Conservation (phyloP, 2,888 invertebrate genomes). For the Nymphalis urticae region DNA sequence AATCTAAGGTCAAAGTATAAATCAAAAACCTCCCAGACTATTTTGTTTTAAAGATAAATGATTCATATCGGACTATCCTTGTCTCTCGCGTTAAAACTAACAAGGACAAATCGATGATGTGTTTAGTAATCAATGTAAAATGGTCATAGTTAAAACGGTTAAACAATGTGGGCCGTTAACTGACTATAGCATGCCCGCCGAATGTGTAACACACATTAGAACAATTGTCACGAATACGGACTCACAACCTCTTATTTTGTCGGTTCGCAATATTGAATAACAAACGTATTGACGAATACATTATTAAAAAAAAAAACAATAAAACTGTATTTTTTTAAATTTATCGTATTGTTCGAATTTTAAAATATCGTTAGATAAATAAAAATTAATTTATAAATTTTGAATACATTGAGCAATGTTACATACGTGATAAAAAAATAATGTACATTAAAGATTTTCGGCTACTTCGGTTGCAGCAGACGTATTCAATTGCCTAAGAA, state of each 20-base stretch:
- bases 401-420: no score
- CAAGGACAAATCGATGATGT: not conserved
- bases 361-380: no score
- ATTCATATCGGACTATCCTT: not conserved
- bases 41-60: not conserved
- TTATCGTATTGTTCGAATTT: no score
- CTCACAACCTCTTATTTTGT: conserved; percentile 20
- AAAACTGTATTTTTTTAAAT: no score
- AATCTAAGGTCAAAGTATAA: no score
- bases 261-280: conserved; percentile 15
- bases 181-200: conserved; percentile 1
- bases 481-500: no score
- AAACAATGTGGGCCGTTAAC: not conserved
- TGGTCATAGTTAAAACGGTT: conserved; percentile 2
- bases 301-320: not conserved
- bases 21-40: no score
- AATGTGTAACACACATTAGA: conserved; percentile 19
- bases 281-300: conserved; percentile 5
- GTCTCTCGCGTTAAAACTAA: not conserved
- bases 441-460: no score
- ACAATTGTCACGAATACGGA: conserved; percentile 31
- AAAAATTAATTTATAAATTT: no score
- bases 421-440: no score
- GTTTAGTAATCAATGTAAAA: conserved; percentile 7
- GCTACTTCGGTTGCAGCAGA: no score